Evolutionary conservation across 2,888 invertebrate species (phyloP).

Genomic region (Drosophila aldrichi): DNA sequence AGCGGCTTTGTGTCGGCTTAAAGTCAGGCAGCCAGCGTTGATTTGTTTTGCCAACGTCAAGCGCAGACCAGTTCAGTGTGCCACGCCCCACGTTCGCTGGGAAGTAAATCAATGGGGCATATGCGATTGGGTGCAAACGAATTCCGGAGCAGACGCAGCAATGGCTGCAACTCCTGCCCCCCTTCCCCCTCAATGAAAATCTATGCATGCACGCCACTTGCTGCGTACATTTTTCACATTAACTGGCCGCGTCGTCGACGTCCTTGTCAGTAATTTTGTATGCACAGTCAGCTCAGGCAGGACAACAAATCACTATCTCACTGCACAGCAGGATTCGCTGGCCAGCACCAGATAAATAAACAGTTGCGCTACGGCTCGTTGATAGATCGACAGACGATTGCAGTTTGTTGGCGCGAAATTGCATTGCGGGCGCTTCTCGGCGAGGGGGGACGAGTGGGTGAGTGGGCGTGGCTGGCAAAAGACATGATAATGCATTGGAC

Average conservation of each 20-base stretch:
- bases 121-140: constrained; percentile 52
- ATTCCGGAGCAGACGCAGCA: constrained; percentile 33
- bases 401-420: constrained; percentile 55
- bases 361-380: constrained; percentile 52
- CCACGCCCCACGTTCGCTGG: constrained; percentile 28
- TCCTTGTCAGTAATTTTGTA: constrained; percentile 74
- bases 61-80: constrained; percentile 1
- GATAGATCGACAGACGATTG: constrained; percentile 73
- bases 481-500: constrained; percentile 51
- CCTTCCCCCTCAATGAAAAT: constrained; percentile 44
- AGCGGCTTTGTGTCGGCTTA: constrained; percentile 77
- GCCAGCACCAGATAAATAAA: constrained; percentile 55
- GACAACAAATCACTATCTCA: constrained; percentile 72
- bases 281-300: constrained; percentile 69
- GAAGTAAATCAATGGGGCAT: constrained; percentile 67
- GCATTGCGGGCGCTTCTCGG: constrained; percentile 22
- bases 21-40: constrained; percentile 59
- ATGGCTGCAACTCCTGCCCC: neutral
- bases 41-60: constrained; percentile 60
- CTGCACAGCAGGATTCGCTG: constrained; percentile 45
- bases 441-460: no score
- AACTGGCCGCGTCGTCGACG: constrained; percentile 55
- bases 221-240: constrained; percentile 78
- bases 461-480: constrained; percentile 16
- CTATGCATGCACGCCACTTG: constrained; percentile 68